These are phyloP conservation scores for Turnix velox DNA, from an alignment of 2,113 vertebrate genomes.

Conservation along the genomic window DNA sequence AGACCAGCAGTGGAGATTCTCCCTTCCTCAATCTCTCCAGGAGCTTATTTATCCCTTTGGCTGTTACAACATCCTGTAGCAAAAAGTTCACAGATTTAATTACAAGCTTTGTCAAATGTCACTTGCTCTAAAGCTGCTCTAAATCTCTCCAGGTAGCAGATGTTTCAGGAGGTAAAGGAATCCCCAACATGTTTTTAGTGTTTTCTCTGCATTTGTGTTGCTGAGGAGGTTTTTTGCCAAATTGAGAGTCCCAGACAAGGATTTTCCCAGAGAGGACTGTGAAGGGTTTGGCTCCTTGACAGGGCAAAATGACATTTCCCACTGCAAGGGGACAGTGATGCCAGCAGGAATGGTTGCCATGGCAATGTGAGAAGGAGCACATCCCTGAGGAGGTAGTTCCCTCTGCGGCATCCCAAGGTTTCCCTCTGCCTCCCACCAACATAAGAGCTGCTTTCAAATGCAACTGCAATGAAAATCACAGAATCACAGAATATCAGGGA, in stretches of 20 bases:
- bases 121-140: background rate
- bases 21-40: background rate
- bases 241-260: background rate
- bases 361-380: background rate
- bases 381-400: background rate
- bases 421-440: background rate
- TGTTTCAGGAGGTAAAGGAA: background rate
- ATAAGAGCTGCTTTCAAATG: background rate
- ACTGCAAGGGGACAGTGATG: background rate
- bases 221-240: background rate
- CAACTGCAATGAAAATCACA: background rate
- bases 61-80: background rate
- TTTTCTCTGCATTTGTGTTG: fast-evolving
- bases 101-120: background rate
- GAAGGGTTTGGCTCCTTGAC: background rate
- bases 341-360: background rate
- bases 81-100: background rate
- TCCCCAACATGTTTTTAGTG: background rate
- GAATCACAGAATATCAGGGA: no score
- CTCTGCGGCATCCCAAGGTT: background rate
- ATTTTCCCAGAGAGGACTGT: background rate
- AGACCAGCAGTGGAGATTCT: background rate
- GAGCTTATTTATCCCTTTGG: background rate
- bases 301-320: background rate
- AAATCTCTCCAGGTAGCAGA: background rate